phyloP scores from a whole-genome alignment of 2,797 vertebrate species.

The Acrocephalus scirpaceus region DNA sequence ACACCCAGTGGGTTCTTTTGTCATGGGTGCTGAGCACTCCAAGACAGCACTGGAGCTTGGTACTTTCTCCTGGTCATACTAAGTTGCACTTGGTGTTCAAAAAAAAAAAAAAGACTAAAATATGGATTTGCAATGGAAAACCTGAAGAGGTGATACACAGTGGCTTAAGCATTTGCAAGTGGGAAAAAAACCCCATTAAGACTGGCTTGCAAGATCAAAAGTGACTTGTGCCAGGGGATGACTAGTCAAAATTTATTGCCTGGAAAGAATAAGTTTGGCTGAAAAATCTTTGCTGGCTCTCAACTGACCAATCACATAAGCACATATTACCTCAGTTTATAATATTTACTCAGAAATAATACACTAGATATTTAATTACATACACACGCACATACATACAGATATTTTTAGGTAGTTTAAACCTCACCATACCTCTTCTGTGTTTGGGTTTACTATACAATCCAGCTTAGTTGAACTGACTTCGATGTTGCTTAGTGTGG shows the following conservation, averaged over 20 bases:
- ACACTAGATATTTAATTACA: neutral
- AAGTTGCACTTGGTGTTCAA: neutral
- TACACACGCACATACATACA: neutral
- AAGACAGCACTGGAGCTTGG: neutral
- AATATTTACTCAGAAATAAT: neutral
- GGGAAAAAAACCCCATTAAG: neutral
- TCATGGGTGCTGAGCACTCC: rapidly evolving
- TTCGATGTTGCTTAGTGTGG: constrained; percentile 57
- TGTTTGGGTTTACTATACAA: constrained; percentile 57
- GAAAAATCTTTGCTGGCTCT: neutral
- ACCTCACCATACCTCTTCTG: constrained; percentile 76
- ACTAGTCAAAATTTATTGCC: neutral
- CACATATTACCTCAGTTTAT: neutral
- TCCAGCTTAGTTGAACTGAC: constrained; percentile 60
- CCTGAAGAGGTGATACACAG: neutral
- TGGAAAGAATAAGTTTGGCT: neutral
- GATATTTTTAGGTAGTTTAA: neutral
- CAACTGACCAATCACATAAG: neutral
- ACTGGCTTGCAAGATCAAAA: neutral
- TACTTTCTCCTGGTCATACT: neutral
- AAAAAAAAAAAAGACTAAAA: neutral
- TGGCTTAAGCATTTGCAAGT: neutral
- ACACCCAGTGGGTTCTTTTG: neutral
- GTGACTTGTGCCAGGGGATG: neutral
- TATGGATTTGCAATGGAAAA: neutral